Evolutionary conservation across 2,113 vertebrate species (phyloP).

Genomic region (Ctenomys sociabilis): DNA sequence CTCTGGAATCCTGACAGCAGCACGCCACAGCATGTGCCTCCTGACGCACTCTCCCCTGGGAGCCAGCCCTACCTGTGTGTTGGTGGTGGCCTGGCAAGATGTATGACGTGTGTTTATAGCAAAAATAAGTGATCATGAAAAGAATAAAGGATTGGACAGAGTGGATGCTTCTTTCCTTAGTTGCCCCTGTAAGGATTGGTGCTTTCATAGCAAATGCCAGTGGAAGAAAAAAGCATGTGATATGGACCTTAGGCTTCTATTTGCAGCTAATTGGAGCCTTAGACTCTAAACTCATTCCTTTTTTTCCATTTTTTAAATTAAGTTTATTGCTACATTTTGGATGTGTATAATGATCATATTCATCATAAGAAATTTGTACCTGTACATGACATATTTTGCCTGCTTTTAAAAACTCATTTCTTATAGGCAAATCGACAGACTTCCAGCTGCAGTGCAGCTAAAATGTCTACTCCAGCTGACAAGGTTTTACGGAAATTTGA

Average conservation of each 20-base stretch:
- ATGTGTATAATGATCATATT: not conserved
- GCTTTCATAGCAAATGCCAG: not conserved
- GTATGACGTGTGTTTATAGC: slow-evolving; percentile 94
- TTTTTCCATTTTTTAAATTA: not conserved
- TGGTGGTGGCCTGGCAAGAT: slow-evolving; percentile 77
- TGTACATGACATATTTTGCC: not conserved
- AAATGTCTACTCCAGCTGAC: slow-evolving; percentile 87
- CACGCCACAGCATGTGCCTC: slow-evolving; percentile 24
- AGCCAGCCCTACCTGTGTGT: slow-evolving; percentile 70
- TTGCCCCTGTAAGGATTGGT: not conserved
- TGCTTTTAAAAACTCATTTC: slow-evolving; percentile 52
- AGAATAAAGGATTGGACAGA: not conserved
- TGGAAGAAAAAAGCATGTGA: not conserved
- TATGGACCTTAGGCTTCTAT: not conserved
- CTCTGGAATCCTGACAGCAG: slow-evolving; percentile 3
- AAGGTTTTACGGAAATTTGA: slow-evolving; percentile 90
- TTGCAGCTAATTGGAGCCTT: not conserved
- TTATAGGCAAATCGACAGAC: slow-evolving; percentile 87
- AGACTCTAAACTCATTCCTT: slow-evolving; percentile 72
- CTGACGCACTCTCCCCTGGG: not conserved
- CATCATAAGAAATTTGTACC: not conserved
- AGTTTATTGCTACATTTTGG: not conserved
- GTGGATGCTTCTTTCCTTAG: not conserved
- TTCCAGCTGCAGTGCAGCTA: slow-evolving; percentile 81
- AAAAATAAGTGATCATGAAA: slow-evolving; percentile 87